Base-by-base conservation (phyloP, 1,140 invertebrate genomes). In the Trachelipus rathkii region DNA sequence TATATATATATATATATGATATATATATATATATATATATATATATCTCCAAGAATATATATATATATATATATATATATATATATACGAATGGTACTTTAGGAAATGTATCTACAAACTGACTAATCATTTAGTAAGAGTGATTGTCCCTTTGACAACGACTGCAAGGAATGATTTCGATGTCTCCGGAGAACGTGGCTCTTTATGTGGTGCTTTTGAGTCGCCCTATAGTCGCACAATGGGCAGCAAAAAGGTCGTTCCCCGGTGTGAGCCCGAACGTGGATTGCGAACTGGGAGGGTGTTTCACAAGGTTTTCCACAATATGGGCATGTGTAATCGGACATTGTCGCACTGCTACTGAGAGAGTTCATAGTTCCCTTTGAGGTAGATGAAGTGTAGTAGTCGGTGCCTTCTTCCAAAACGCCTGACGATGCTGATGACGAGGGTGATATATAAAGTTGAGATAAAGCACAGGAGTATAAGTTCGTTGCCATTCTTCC, bases 121-220 rank as follows among this genome's bases (percentile, higher is more conserved):
- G 33, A 33, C 33, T 33, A 33, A 33, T 33, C 33, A 33, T 33
- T 33, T 33, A 33, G 6, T 33, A 33, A 33, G 33, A 33, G 33
- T 33, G 33, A 33, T 33, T 33, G 33, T 33, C 33, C 33, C 33
- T 33, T 33, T 33, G 33, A 6, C 33, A 33, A 33, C 50, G 8
- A 19, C 50, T 60, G 11, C 50, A 13, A 15, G 50, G 19, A 60
- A 60, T 13, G 11, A 19, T 60, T 60, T 60, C 19, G 2, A 44
- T 75, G 73, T 4, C 73, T 60, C 50, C 66, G 13, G 7, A 75
- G 74, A 77, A 85, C 81, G 79, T 87, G 87, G 75, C 78, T 78
- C 73, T 78, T 78, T 44, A 81, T 76, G 66, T 81, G 77, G 44
- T 77, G 73, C 10, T 75, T 74, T 21, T 78, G 72, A 0, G 73